phyloP scores from a whole-genome alignment of 2,113 vertebrate species.

The Psophia crepitans region DNA sequence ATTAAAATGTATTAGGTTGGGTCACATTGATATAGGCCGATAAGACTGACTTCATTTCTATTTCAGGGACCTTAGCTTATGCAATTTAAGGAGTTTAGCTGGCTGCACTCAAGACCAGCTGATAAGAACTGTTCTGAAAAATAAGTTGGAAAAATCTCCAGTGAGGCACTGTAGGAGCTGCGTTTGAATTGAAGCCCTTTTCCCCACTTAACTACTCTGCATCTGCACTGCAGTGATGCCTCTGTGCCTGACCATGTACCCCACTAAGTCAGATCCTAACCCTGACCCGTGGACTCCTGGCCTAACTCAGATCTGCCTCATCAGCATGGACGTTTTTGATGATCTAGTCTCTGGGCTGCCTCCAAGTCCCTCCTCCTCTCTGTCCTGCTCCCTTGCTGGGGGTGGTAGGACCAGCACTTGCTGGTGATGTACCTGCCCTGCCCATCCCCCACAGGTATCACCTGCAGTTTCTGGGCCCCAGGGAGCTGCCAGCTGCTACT shows the following conservation, averaged over 20 bases:
- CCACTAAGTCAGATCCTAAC: neutral
- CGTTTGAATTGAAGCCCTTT: neutral
- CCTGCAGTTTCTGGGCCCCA: no score
- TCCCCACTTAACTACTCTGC: neutral
- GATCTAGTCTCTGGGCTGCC: neutral
- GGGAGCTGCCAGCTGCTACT: neutral
- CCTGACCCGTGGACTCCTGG: neutral
- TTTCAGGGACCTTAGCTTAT: neutral
- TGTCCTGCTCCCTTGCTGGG: neutral
- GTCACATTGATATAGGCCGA: neutral
- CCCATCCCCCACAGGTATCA: fast-evolving
- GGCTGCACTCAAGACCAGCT: neutral
- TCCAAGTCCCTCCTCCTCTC: neutral
- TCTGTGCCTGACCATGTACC: neutral
- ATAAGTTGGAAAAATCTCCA: neutral
- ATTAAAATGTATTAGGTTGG: neutral
- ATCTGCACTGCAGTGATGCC: neutral
- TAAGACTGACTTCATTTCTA: neutral
- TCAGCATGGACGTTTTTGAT: neutral
- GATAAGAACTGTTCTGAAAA: neutral
- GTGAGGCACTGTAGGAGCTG: neutral
- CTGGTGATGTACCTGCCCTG: neutral
- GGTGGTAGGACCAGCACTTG: neutral
- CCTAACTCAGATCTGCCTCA: neutral
- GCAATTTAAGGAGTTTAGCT: neutral